Conservation (phyloP, 2,888 invertebrate species). For the Acrocyrtus sp. region DNA sequence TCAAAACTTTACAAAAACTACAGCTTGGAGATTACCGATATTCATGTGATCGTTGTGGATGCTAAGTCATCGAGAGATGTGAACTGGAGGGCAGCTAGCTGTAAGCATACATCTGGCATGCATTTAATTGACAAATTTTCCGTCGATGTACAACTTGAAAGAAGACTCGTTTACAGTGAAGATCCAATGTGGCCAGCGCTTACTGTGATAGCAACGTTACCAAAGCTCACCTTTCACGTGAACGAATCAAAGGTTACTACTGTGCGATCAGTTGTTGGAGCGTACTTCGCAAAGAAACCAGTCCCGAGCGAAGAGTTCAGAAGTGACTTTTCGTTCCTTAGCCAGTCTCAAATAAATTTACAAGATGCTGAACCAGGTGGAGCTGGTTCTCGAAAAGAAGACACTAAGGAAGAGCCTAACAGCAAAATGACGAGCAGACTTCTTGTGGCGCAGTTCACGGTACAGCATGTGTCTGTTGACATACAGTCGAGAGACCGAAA, state of each 20-base stretch:
- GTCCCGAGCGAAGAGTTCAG: neutral
- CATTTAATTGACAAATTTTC: constrained; percentile 87
- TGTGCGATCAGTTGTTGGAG: constrained; percentile 71
- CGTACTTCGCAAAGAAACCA: constrained; percentile 45
- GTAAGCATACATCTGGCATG: constrained; percentile 83
- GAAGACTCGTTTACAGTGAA: constrained; percentile 81
- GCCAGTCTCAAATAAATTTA: constrained; percentile 56
- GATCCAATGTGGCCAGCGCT: constrained; percentile 90
- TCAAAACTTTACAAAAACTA: constrained; percentile 64
- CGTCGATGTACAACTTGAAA: constrained; percentile 77
- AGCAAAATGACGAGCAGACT: constrained; percentile 44
- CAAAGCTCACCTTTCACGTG: constrained; percentile 87
- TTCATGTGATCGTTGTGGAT: constrained; percentile 87
- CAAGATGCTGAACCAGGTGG: constrained; percentile 11
- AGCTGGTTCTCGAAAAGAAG: constrained; percentile 1
- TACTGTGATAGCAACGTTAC: constrained; percentile 85
- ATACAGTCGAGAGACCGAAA: constrained; percentile 87
- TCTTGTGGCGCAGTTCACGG: constrained; percentile 68
- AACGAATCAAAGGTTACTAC: constrained; percentile 88
- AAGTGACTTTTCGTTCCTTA: constrained; percentile 48
- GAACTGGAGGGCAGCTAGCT: constrained; percentile 89
- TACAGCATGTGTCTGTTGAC: constrained; percentile 68
- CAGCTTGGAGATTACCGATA: constrained; percentile 78
- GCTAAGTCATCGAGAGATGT: constrained; percentile 71
- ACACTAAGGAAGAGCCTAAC: constrained; percentile 11